Conservation (phyloP, 2,113 vertebrate genomes). For the Halcyon malimbica region DNA sequence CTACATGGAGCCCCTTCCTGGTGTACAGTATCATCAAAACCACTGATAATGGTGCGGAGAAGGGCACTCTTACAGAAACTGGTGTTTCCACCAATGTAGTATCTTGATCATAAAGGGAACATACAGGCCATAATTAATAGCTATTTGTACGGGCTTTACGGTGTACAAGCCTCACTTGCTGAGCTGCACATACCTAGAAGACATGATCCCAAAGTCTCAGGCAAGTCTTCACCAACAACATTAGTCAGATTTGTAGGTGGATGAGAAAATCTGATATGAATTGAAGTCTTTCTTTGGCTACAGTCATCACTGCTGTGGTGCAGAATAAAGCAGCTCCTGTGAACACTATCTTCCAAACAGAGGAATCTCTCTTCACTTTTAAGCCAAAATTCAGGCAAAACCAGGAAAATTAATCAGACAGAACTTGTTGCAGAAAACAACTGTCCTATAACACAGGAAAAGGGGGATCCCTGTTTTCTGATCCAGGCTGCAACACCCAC, state of each 20-base stretch:
- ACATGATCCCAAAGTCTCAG: background rate
- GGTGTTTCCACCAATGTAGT: background rate
- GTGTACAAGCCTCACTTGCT: background rate
- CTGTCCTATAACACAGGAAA: background rate
- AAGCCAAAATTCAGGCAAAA: background rate
- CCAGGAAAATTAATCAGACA: background rate
- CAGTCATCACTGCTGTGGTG: background rate
- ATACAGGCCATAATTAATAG: background rate
- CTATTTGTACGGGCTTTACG: background rate
- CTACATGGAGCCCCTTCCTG: background rate
- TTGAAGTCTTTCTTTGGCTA: background rate
- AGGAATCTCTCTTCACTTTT: background rate
- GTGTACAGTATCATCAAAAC: background rate
- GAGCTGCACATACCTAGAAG: background rate
- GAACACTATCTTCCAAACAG: background rate
- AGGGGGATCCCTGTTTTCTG: background rate
- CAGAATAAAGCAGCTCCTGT: background rate
- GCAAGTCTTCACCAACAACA: background rate
- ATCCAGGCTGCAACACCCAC: background rate
- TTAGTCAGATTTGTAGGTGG: background rate
- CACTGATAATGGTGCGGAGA: background rate
- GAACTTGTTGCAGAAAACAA: background rate
- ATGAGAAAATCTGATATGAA: background rate
- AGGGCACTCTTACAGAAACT: background rate
- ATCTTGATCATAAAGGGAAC: background rate